A percentile compares a stretch with the other conserved stretches of the same genome.
These are phyloP conservation scores for Thaumetopoea pityocampa DNA, from an alignment of 1,140 invertebrate genomes.

Conservation along the genomic window DNA sequence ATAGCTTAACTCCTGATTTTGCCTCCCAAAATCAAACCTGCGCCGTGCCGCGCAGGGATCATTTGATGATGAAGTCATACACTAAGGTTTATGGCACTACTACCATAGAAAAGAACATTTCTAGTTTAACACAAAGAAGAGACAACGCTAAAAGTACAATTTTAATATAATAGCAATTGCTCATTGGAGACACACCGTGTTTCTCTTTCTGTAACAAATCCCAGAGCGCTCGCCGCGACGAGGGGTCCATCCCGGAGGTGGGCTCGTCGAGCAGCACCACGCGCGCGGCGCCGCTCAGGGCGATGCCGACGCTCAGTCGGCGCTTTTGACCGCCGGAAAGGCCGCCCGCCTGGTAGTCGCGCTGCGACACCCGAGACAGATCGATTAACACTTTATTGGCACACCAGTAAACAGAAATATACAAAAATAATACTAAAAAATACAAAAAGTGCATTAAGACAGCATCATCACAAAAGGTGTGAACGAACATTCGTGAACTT, in stretches of 20 bases:
- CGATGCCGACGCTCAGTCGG: constrained; percentile 75
- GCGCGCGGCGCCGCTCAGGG: constrained; percentile 73
- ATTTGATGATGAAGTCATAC: too few species aligned
- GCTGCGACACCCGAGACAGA: too few species aligned
- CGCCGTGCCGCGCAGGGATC: too few species aligned
- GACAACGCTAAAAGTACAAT: not conserved
- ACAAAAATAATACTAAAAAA: constrained; percentile 1
- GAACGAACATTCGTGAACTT: too few species aligned
- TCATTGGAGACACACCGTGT: constrained; percentile 29
- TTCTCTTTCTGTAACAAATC: constrained; percentile 82
- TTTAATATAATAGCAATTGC: not conserved
- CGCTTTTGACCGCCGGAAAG: constrained; percentile 77
- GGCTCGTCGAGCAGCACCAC: constrained; percentile 93
- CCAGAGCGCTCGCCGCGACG: constrained; percentile 93
- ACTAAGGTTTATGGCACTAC: too few species aligned
- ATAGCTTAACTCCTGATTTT: too few species aligned
- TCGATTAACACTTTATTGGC: too few species aligned
- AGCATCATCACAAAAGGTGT: not conserved
- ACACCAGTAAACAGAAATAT: too few species aligned
- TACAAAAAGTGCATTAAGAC: not conserved
- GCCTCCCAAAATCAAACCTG: too few species aligned
- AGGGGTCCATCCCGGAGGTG: constrained; percentile 97
- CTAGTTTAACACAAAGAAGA: not conserved
- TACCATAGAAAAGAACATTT: too few species aligned
- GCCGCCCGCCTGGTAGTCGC: constrained; percentile 73